A percentile compares a stretch with the other conserved stretches of the same genome.
Evolutionary conservation across 2,797 vertebrate species (phyloP).

Genomic region (Esox masquinongy): DNA sequence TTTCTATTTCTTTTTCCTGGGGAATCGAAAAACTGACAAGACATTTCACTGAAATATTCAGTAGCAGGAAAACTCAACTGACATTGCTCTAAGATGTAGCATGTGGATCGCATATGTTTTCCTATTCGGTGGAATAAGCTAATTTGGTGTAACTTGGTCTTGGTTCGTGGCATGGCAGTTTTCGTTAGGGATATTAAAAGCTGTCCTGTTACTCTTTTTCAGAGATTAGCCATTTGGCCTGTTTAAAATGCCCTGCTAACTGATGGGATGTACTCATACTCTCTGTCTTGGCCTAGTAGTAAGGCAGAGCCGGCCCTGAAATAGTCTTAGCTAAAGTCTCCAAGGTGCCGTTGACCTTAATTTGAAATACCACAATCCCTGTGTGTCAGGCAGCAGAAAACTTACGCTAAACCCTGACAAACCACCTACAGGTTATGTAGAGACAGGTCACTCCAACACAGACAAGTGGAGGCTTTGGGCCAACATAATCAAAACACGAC

Average conservation of each 20-base stretch:
- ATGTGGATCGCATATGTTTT: conserved; percentile 16
- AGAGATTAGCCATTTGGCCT: conserved; percentile 39
- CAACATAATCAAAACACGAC: conserved; percentile 48
- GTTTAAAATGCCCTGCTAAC: conserved; percentile 44
- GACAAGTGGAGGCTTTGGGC: conserved; percentile 13
- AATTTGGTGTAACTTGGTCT: conserved; percentile 36
- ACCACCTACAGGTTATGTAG: conserved; percentile 10
- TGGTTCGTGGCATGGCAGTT: conserved; percentile 32
- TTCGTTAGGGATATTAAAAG: conserved; percentile 47
- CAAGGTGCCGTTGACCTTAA: conserved; percentile 69
- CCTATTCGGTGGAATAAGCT: conserved; percentile 40
- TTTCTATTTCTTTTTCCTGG: conserved; percentile 5
- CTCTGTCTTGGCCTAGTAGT: conserved; percentile 62
- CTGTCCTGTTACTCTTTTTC: conserved; percentile 25
- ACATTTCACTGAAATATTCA: conserved; percentile 22
- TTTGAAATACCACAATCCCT: conserved; percentile 55
- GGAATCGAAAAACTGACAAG: conserved; percentile 6
- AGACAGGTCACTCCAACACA: conserved; percentile 1
- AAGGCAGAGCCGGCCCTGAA: conserved; percentile 32
- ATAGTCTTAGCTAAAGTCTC: conserved; percentile 58
- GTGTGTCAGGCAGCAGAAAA: conserved; percentile 28
- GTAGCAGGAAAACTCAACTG: neutral
- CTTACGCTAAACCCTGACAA: conserved; percentile 22
- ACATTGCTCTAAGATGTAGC: conserved; percentile 4
- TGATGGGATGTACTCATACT: conserved; percentile 21